Evolutionary conservation across 2,888 invertebrate genomes (phyloP), one percentile per base, ranked within the genome.

Genomic region (Rhaphigaster nebulosa): DNA sequence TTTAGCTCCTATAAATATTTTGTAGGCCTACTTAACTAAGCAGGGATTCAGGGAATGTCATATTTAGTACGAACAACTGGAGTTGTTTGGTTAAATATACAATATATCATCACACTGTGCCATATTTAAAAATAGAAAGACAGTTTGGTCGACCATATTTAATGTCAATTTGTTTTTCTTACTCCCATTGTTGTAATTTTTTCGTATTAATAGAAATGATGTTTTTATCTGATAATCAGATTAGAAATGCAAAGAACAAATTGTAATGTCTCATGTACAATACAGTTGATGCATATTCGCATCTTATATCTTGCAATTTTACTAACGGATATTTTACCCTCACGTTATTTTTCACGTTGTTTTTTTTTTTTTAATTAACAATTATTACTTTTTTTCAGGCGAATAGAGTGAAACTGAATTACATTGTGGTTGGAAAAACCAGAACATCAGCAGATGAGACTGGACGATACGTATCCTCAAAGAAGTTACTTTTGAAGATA

Each of bases 401-500:
- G 45, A 84, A 45, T n/a, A 84, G 84, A n/a, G 45, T 84, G 23
- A 84, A 84, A 50, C 84, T 84, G 45, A 45, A 84, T n/a, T 84
- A 45, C n/a, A 84, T 84, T 45, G 84, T n/a, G 45, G 84, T 84
- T 34, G 45, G n/a, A 45, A 84, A 50, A 45, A 84, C 26, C 84
- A 50, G 45, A 45, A 84, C 45, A 45, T 84, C 84, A n/a, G 84
- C 84, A 38, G 45, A 84, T 84, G 84, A 84, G 41, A 84, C 45
- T 13, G 45, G 84, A 26, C 45, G 84, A 50, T 84, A 84, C 84
- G 45, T 84, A 26, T 84, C n/a, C 84, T 45, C 70, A 38, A 76
- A 76, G 70, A 76, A 76, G 23, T 23, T 76, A 38, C 70, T 76
- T 38, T 76, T 76, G 23, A 76, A 76, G 34, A 38, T 38, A 5